A percentile compares a stretch with the other conserved stretches of the same genome.
Conservation (phyloP, 1,140 invertebrate species). For the Caenorhabditis tropicalis region DNA sequence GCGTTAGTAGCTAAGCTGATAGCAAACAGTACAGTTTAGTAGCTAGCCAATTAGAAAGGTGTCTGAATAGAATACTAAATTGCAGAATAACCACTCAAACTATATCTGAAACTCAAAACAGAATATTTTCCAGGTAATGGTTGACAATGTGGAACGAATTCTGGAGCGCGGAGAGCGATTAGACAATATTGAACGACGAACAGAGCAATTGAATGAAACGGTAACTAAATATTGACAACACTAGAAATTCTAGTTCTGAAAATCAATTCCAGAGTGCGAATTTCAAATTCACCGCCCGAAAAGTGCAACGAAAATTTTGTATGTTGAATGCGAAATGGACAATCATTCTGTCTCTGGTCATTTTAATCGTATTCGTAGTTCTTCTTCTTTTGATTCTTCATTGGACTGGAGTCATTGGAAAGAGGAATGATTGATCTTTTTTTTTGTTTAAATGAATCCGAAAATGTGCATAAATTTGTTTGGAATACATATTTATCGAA, state of each 20-base stretch:
- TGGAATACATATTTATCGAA: too few species aligned
- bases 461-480: background rate
- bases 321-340: slow-evolving; percentile 50
- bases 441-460: background rate
- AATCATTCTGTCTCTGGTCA: slow-evolving; percentile 10
- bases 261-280: slow-evolving; percentile 30
- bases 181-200: slow-evolving; percentile 32
- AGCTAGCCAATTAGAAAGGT: too few species aligned
- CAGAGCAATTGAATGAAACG: slow-evolving; percentile 24
- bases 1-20: too few species aligned
- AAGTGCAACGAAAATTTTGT: slow-evolving; percentile 46
- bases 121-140: slow-evolving; percentile 3
- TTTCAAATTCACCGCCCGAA: slow-evolving; percentile 38
- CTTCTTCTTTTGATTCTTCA: slow-evolving; percentile 33
- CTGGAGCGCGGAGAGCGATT: slow-evolving; percentile 43
- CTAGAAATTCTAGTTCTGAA: too few species aligned
- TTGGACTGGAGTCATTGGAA: slow-evolving; percentile 38
- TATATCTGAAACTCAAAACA: too few species aligned
- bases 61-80: too few species aligned
- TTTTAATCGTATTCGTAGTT: background rate
- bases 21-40: too few species aligned
- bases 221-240: background rate
- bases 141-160: slow-evolving; percentile 33
- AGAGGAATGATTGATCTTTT: background rate
- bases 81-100: too few species aligned